Evolutionary conservation across 2,797 vertebrate species (phyloP).

Genomic region (Oceanodroma leucorhoa): DNA sequence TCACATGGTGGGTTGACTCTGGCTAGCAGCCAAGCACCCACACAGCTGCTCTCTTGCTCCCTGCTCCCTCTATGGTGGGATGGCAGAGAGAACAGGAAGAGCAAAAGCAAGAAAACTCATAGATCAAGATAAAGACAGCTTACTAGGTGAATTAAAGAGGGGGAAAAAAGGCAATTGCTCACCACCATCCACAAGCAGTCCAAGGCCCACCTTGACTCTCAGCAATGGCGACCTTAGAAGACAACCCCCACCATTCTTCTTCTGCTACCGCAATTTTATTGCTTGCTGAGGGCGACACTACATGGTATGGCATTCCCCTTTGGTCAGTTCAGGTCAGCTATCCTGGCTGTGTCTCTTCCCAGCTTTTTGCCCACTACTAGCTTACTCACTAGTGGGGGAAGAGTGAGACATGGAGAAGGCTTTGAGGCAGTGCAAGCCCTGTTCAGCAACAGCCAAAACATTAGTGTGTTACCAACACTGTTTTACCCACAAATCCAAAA

Average conservation of each 20-base stretch:
- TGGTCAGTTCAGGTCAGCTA: background rate
- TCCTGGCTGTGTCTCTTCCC: background rate
- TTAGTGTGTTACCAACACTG: background rate
- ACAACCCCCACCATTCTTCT: background rate
- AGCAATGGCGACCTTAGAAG: background rate
- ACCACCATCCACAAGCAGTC: background rate
- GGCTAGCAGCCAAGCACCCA: background rate
- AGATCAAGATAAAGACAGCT: background rate
- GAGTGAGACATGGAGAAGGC: background rate
- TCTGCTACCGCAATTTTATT: background rate
- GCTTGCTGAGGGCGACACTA: background rate
- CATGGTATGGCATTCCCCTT: background rate
- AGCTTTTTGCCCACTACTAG: background rate
- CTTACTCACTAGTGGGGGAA: background rate
- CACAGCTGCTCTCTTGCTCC: background rate
- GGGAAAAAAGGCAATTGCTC: rapidly evolving
- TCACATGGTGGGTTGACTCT: background rate
- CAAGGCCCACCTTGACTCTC: background rate
- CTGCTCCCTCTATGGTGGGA: background rate
- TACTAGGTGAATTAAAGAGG: background rate
- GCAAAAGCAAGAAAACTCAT: background rate
- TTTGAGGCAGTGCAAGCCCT: background rate
- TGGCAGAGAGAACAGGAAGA: background rate
- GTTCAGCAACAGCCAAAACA: background rate
- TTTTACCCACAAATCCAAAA: background rate